Percentiles rank a stretch among this genome's conserved stretches.
phyloP scores from a whole-genome alignment of 2,888 invertebrate species.

The Athrips mouffetella region DNA sequence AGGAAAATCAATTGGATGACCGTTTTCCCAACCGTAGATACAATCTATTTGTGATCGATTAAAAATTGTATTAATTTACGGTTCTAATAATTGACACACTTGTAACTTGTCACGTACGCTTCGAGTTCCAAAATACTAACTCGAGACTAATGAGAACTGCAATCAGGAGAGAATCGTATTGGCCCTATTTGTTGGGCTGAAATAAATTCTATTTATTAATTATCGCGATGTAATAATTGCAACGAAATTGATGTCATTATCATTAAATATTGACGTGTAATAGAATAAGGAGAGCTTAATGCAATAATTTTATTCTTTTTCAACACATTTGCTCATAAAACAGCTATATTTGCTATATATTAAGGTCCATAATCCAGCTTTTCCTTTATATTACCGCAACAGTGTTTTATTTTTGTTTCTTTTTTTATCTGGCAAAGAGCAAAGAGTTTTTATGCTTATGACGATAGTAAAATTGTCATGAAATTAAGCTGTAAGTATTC shows the following conservation, averaged over 20 bases:
- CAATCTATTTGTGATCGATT: constrained; percentile 51
- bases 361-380: too few species aligned
- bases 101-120: constrained; percentile 63
- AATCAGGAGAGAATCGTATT: constrained; percentile 48
- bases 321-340: too few species aligned
- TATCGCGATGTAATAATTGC: constrained; percentile 34
- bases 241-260: constrained; percentile 39
- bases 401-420: too few species aligned
- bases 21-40: constrained; percentile 30
- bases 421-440: too few species aligned
- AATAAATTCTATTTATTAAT: constrained; percentile 43
- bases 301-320: constrained; percentile 24
- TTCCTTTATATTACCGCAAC: too few species aligned
- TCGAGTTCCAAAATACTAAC: constrained; percentile 36
- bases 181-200: constrained; percentile 53
- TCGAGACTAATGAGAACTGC: constrained; percentile 48
- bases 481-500: too few species aligned
- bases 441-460: too few species aligned
- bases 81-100: constrained; percentile 55
- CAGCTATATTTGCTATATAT: too few species aligned
- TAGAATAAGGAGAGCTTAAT: constrained; percentile 31
- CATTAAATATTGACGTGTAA: constrained; percentile 38
- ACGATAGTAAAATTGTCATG: too few species aligned
- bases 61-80: constrained; percentile 37
- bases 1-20: constrained; percentile 50